Percentiles rank a stretch among this genome's conserved stretches.
Evolutionary conservation across 2,113 vertebrate species (phyloP).

Genomic region (Daboia siamensis): DNA sequence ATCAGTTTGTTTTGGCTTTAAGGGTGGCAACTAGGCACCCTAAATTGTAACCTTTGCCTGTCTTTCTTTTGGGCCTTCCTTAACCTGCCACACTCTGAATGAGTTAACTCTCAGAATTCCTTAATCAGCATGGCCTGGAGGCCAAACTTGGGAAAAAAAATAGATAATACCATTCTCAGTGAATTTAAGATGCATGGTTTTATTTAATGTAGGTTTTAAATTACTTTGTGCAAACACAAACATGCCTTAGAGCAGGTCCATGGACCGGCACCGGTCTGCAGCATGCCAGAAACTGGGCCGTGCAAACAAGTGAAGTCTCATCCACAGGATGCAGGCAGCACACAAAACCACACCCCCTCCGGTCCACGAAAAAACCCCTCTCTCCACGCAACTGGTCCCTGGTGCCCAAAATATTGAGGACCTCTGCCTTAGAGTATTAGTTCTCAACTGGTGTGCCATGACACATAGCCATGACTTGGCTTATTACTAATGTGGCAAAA

Average conservation of each 20-base stretch:
- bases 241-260: neutral
- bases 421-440: too few species aligned
- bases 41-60: neutral
- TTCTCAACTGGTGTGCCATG: neutral
- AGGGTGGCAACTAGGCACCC: neutral
- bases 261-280: accelerated
- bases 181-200: neutral
- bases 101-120: neutral
- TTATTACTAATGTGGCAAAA: neutral
- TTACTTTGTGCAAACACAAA: conserved; percentile 58
- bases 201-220: conserved; percentile 46
- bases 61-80: neutral
- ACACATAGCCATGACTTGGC: neutral
- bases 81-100: neutral
- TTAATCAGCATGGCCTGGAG: neutral
- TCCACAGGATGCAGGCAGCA: neutral
- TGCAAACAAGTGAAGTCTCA: neutral
- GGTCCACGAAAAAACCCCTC: neutral
- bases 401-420: neutral
- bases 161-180: neutral
- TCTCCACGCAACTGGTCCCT: neutral
- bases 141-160: neutral
- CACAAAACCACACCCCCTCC: neutral
- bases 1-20: neutral
- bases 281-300: neutral